Base-by-base conservation (phyloP, 1,140 invertebrate genomes). In the Luehdorfia chinensis region DNA sequence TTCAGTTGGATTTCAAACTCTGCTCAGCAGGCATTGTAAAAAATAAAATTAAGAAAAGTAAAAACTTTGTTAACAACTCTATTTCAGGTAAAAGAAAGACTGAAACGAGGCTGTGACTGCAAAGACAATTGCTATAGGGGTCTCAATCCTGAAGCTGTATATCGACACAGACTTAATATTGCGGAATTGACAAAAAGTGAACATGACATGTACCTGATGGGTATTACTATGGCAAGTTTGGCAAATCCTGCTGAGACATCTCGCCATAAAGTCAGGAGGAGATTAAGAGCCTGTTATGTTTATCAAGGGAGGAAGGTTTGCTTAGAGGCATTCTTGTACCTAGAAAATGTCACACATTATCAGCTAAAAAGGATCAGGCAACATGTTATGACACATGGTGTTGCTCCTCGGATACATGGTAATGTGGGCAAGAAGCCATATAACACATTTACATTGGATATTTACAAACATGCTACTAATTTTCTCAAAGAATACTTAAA, bases 381-480 rank as follows among this genome's bases (percentile, higher is more conserved):
- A 63, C 93, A 95, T 75, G 88, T 94, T 1, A 92, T 93, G 88
- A 92, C 91, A 0, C 93, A 94, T 66, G 93, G 93, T 7, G 93
- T 95, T 0, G 92, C 92, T 0, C 93, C 93, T 0, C 77, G 93
- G 33, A 90, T 94, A 25, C 93, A 94, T 73, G 93, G 93, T 1
- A 95, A 94, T 74, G 90, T 93, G 50, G 92, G 93, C 2, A 94
- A 94, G 84, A 91, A 93, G 65, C 93, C 93, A n/a, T 93, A 94
- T 57, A 95, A 95, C 70, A 93, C 93, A 1, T 94, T 94, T 63
- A 92, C 93, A 4, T 77, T 94, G 13, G 91, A 94, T 63, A 94
- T 93, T 47, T 94, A 94, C 60, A 90, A 92, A 66, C 92, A 93
- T 70, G 93, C 92, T 1, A 93, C 92, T 4, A 90, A 92, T 53